These are phyloP conservation scores for Phyllotis vaccarum DNA, from an alignment of 2,797 vertebrate genomes.

Conservation along the genomic window DNA sequence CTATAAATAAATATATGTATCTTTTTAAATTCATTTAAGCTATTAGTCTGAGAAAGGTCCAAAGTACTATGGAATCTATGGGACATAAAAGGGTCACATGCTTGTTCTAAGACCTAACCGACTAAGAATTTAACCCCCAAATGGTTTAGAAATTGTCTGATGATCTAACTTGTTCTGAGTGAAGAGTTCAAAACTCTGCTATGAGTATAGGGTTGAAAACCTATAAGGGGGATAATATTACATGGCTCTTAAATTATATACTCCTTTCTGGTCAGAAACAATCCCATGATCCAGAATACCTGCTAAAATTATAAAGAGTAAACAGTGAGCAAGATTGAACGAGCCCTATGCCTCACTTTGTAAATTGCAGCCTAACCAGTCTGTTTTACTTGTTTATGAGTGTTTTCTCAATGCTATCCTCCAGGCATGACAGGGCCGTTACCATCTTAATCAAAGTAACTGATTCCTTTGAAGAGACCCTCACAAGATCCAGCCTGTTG, in stretches of 20 bases:
- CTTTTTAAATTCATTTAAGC: slow-evolving; percentile 2
- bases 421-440: background rate
- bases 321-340: background rate
- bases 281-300: background rate
- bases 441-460: background rate
- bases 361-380: slow-evolving; percentile 1
- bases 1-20: slow-evolving; percentile 14
- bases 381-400: background rate
- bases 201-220: background rate
- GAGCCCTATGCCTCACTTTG: background rate
- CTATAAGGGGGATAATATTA: background rate
- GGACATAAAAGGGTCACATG: background rate
- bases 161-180: slow-evolving; percentile 25
- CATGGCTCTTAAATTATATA: background rate
- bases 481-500: background rate
- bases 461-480: background rate
- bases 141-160: background rate
- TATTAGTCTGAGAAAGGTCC: slow-evolving; percentile 10
- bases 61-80: background rate
- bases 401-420: background rate
- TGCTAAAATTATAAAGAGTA: slow-evolving; percentile 13
- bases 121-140: background rate
- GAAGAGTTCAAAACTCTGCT: background rate
- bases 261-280: background rate
- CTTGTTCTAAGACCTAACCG: background rate